Evolutionary conservation across 1,140 invertebrate genomes (phyloP).

Genomic region (Lasaia peninsularis): DNA sequence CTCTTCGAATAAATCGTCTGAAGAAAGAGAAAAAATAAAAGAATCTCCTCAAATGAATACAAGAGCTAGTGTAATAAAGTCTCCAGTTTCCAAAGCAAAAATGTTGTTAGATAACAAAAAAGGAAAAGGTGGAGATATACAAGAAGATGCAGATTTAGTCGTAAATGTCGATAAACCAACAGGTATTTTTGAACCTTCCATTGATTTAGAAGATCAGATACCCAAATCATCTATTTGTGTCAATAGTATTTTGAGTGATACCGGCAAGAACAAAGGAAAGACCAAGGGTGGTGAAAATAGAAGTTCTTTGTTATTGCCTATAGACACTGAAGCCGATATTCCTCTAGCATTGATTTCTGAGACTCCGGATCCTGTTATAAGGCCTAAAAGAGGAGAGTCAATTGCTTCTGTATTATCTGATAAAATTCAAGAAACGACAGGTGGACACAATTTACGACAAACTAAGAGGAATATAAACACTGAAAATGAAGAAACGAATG

Average conservation of each 20-base stretch:
- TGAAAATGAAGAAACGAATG: constrained; percentile 58
- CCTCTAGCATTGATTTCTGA: constrained; percentile 61
- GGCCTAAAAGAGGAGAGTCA: constrained; percentile 69
- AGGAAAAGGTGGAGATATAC: constrained; percentile 48
- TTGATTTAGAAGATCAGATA: constrained; percentile 81
- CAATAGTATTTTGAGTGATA: constrained; percentile 47
- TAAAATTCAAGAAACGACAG: constrained; percentile 68
- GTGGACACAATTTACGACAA: constrained; percentile 71
- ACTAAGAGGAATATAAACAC: constrained; percentile 63
- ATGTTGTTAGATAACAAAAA: constrained; percentile 67
- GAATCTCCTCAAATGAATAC: constrained; percentile 61
- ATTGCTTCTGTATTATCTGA: constrained; percentile 72
- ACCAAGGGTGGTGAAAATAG: constrained; percentile 38
- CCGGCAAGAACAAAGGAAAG: constrained; percentile 47
- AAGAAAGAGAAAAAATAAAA: constrained; percentile 55
- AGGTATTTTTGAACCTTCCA: constrained; percentile 81
- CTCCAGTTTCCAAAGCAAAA: constrained; percentile 73
- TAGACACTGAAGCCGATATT: constrained; percentile 63
- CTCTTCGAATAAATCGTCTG: constrained; percentile 37
- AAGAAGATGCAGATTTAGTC: constrained; percentile 51
- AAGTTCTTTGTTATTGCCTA: constrained; percentile 38
- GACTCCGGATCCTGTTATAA: constrained; percentile 58
- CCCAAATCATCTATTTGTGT: constrained; percentile 76
- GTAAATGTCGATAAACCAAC: constrained; percentile 77
- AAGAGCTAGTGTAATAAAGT: constrained; percentile 77